Conservation (phyloP, 1,140 invertebrate species). For the Rhyacophila brunnea region DNA sequence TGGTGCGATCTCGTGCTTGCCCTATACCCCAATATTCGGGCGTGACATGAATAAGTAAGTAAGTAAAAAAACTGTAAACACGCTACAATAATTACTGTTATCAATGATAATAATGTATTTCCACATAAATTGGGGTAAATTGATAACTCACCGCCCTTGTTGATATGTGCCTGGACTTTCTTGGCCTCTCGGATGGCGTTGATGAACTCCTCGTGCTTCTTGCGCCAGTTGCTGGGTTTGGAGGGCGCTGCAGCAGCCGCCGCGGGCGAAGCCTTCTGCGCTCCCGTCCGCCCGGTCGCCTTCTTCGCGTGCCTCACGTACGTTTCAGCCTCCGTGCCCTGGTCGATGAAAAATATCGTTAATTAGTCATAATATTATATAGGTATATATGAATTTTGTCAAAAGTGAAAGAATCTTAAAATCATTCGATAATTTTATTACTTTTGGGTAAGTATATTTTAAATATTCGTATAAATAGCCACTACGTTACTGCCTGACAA, state of each 20-base stretch:
- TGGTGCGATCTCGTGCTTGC: too few relatives aligned
- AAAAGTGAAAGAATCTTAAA: too few relatives aligned
- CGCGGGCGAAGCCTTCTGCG: slow-evolving; percentile 36
- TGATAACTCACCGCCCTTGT: slow-evolving; percentile 66
- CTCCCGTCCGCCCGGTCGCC: slow-evolving; percentile 14
- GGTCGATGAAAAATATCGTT: too few relatives aligned
- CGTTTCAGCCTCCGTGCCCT: slow-evolving; percentile 84
- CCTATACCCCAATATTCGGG: too few relatives aligned
- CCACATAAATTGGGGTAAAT: neutral
- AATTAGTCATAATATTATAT: too few relatives aligned
- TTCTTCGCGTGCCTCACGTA: slow-evolving; percentile 58
- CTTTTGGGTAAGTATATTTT: too few relatives aligned
- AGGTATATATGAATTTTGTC: too few relatives aligned
- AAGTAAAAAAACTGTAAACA: too few relatives aligned
- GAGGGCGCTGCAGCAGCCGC: slow-evolving; percentile 30
- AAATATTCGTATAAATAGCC: too few relatives aligned
- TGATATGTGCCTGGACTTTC: slow-evolving; percentile 78
- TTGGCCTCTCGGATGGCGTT: slow-evolving; percentile 86
- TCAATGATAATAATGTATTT: neutral
- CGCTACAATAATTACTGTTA: neutral
- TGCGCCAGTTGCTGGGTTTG: slow-evolving; percentile 80
- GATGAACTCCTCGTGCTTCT: slow-evolving; percentile 92
- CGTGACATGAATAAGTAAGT: too few relatives aligned
- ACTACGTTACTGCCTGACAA: too few relatives aligned
- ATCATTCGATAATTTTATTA: too few relatives aligned